These are phyloP conservation scores for Crocodylus rhombifer DNA, from an alignment of 2,797 vertebrate species.

Conservation along the genomic window DNA sequence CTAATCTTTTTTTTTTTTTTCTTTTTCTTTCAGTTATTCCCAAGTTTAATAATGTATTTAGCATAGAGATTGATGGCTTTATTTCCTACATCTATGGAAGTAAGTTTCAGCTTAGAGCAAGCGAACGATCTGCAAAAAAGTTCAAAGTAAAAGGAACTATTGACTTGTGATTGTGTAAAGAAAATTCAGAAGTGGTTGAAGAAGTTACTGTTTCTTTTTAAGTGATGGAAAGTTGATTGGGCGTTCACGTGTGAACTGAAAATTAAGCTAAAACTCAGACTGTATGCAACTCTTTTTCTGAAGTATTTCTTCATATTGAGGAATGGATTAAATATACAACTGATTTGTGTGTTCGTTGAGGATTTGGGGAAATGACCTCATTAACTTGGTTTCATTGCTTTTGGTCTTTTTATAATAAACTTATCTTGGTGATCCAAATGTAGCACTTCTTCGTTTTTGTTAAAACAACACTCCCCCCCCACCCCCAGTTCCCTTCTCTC, in stretches of 20 bases:
- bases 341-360: too few relatives aligned
- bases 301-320: slow-evolving; percentile 30
- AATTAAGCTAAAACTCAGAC: not conserved
- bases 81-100: slow-evolving; percentile 93
- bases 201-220: not conserved
- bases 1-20: not conserved
- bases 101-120: slow-evolving; percentile 91
- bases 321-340: not conserved
- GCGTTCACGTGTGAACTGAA: not conserved
- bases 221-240: not conserved
- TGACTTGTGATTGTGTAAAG: slow-evolving; percentile 84
- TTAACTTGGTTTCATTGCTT: not conserved
- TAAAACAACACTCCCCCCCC: not conserved
- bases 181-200: not conserved
- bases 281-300: not conserved
- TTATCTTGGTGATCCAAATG: not conserved
- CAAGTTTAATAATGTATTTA: slow-evolving; percentile 92
- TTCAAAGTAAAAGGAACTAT: slow-evolving; percentile 93
- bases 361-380: too few relatives aligned
- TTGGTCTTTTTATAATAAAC: not conserved
- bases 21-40: slow-evolving; percentile 87
- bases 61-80: slow-evolving; percentile 90
- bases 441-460: not conserved
- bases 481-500: too few relatives aligned
- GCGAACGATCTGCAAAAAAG: slow-evolving; percentile 94